Evolutionary conservation across 2,888 invertebrate species (phyloP).

Genomic region (Tigriopus californicus): DNA sequence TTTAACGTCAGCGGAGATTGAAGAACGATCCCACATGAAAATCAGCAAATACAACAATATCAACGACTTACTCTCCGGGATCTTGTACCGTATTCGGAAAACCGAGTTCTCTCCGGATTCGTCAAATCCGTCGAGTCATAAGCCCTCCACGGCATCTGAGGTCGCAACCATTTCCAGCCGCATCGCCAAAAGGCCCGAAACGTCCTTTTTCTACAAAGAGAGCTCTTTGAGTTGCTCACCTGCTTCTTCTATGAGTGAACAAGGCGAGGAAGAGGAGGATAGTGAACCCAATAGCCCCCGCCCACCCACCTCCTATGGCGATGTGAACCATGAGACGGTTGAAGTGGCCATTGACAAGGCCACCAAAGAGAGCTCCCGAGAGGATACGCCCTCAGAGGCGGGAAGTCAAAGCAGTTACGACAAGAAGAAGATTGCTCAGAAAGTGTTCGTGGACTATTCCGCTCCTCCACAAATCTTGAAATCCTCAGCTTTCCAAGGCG

Average conservation of each 20-base stretch:
- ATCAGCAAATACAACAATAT: not conserved
- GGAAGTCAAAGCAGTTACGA: not conserved
- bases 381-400: not conserved
- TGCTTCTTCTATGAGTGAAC: not conserved
- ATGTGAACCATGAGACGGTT: too few relatives aligned
- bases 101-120: not conserved
- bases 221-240: not conserved
- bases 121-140: not conserved
- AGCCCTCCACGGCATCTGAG: not conserved
- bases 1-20: too few relatives aligned
- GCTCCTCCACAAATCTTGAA: not conserved
- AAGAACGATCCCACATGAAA: not conserved
- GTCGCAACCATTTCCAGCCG: not conserved
- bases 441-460: not conserved
- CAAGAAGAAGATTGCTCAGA: not conserved
- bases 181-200: not conserved
- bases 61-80: not conserved
- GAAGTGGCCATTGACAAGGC: not conserved
- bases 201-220: not conserved
- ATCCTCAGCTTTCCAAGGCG: not conserved
- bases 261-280: too few relatives aligned
- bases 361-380: not conserved
- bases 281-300: too few relatives aligned
- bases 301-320: too few relatives aligned
- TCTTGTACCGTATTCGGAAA: not conserved